Conservation (phyloP, 2,113 vertebrate species). For the Pheucticus melanocephalus region DNA sequence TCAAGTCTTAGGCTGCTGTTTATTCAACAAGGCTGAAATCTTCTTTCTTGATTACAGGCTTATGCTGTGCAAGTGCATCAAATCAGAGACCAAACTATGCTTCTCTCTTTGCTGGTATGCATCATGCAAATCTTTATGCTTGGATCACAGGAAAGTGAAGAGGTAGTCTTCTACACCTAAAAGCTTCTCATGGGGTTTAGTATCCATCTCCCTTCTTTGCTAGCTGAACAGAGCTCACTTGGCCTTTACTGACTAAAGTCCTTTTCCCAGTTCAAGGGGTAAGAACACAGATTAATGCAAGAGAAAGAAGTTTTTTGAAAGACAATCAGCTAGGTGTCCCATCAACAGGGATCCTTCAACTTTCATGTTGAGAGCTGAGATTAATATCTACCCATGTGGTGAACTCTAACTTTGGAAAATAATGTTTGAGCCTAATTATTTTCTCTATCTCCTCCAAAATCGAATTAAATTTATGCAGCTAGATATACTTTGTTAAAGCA, state of each 20-base stretch:
- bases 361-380: neutral
- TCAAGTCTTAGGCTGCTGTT: neutral
- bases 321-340: neutral
- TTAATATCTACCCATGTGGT: neutral
- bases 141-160: neutral
- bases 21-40: neutral
- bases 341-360: neutral
- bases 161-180: neutral
- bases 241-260: neutral
- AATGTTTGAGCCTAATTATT: neutral
- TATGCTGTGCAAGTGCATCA: neutral
- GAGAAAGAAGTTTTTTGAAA: neutral
- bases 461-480: neutral
- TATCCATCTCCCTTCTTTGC: neutral
- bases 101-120: neutral
- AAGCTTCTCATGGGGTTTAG: neutral
- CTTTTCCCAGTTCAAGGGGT: neutral
- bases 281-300: neutral
- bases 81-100: neutral
- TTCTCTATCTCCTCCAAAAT: neutral
- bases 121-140: neutral
- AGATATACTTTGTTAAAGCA: neutral
- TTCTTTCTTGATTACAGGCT: neutral
- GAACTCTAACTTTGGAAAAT: neutral
- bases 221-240: neutral